A percentile compares a stretch with the other conserved stretches of the same genome.
Evolutionary conservation across 1,140 invertebrate species (phyloP).

Genomic region (Diorhabda elongata): DNA sequence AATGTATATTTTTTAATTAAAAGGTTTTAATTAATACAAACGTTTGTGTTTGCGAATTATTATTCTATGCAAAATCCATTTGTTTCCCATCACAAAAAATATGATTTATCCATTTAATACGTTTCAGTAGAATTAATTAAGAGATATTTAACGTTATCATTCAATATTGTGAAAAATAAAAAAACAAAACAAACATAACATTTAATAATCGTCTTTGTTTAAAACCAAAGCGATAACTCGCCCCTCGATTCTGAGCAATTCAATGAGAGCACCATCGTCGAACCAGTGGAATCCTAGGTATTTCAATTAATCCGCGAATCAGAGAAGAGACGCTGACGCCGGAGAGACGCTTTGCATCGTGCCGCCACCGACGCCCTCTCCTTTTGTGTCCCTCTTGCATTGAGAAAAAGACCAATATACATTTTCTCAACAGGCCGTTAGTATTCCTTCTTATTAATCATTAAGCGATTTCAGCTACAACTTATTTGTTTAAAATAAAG

Average conservation of each 20-base stretch:
- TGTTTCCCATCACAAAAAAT: too few species aligned
- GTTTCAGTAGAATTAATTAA: too few species aligned
- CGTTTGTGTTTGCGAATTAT: too few species aligned
- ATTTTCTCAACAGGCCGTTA: too few species aligned
- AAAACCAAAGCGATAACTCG: not conserved
- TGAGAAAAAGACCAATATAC: not conserved
- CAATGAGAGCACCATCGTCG: constrained; percentile 12
- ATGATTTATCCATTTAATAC: too few species aligned
- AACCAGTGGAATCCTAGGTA: constrained; percentile 45
- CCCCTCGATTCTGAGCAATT: not conserved
- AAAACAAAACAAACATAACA: not conserved
- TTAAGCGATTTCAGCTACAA: too few species aligned
- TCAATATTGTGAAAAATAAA: not conserved
- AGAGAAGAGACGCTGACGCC: constrained; percentile 45
- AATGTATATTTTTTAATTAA: too few species aligned
- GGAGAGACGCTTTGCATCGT: constrained; percentile 42
- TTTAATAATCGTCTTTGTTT: not conserved
- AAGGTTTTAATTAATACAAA: too few species aligned
- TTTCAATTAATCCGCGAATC: constrained; percentile 48
- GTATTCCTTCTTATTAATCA: too few species aligned
- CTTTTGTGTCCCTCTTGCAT: not conserved
- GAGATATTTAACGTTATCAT: too few species aligned
- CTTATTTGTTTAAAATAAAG: too few species aligned
- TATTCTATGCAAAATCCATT: too few species aligned
- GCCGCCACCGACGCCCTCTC: constrained; percentile 22